Base-by-base conservation (phyloP, 30 jellyfish, hydroid and myxozoan genomes). In the Aurelia aurita region DNA sequence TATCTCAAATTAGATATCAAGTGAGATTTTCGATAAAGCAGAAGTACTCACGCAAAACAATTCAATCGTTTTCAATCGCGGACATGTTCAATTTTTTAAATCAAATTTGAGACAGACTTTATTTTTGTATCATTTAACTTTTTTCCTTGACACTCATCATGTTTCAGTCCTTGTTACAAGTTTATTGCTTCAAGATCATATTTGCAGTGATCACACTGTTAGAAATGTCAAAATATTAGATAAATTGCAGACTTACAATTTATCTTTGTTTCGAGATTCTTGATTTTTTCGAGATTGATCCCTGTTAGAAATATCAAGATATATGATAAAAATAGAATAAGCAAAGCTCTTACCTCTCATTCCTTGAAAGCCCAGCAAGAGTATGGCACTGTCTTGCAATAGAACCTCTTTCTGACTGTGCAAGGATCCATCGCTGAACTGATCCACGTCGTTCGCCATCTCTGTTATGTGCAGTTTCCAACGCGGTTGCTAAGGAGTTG, bases 391-490 rank as follows among this genome's bases (percentile, higher is more conserved):
- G 72, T 13, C 72, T 32, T 35, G 71, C 43, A 79, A 79, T 59
- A 4, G 82, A 61, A 5, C 72, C 70, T 79, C 90, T 32, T 46
- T 79, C 90, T 3, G 91, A 25, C 32, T 81, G 91, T 14, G 77
- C 75, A 22, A 81, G 46, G 53, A 78, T 39, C 89, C 81, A 78
- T 16, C n/a, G n/a, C n/a, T n/a, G n/a, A n/a, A n/a, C 74, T 58
- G 79, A 58, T 55, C 88, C 54, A 35, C 74, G 29, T 77, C 49
- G 67, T 39, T 22, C 62, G 74, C 87, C 87, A 74, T 74, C 87
- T 53, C 31, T 77, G 88, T 77, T 55, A 32, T 62, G 63, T 4
- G 31, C 66, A 15, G 77, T 74, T 28, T 49, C 75, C 79, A 55
- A 62, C 70, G 43, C 46, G 79, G 88, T 55, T 58, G 66, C 88